Conservation (phyloP, 1,140 invertebrate species). For the Gonatopus flavifemur region DNA sequence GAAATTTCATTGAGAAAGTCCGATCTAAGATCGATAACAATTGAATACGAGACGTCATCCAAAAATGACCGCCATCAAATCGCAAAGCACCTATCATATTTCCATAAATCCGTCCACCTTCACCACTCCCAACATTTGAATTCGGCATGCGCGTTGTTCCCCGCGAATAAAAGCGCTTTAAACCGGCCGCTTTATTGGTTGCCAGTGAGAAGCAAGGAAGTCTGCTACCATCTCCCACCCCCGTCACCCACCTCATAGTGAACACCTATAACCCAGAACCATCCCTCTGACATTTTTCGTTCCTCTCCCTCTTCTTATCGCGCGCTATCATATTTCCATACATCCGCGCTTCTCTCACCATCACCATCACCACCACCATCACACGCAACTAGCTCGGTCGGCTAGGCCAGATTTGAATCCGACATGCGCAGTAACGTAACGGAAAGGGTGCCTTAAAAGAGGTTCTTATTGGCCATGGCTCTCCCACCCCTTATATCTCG, state of each 20-base stretch:
- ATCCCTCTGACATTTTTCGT: conserved; percentile 18
- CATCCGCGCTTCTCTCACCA: conserved; percentile 12
- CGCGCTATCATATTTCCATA: conserved; percentile 55
- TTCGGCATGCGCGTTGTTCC: conserved; percentile 51
- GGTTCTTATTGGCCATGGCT: conserved; percentile 56
- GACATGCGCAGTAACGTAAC: conserved; percentile 48
- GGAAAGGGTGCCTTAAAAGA: conserved; percentile 55
- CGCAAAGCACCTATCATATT: conserved; percentile 37
- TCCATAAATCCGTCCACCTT: conserved; percentile 29
- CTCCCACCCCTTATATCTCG: conserved; percentile 41
- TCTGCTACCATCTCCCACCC: conserved; percentile 18
- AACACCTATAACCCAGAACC: conserved; percentile 18
- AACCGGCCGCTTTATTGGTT: conserved; percentile 53
- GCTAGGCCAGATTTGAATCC: conserved; percentile 48
- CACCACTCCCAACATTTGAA: conserved; percentile 48
- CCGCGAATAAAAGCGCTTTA: conserved; percentile 44
- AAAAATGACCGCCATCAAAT: neutral
- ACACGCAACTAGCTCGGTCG: neutral
- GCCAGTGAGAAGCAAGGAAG: conserved; percentile 27
- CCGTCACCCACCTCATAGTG: conserved; percentile 21
- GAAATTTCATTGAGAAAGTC: no score
- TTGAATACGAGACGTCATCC: neutral
- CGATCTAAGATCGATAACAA: neutral
- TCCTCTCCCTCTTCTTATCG: conserved; percentile 47
- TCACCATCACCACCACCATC: conserved; percentile 19